Conservation (phyloP, 2,888 invertebrate species). For the Schrankia costaestrigalis region DNA sequence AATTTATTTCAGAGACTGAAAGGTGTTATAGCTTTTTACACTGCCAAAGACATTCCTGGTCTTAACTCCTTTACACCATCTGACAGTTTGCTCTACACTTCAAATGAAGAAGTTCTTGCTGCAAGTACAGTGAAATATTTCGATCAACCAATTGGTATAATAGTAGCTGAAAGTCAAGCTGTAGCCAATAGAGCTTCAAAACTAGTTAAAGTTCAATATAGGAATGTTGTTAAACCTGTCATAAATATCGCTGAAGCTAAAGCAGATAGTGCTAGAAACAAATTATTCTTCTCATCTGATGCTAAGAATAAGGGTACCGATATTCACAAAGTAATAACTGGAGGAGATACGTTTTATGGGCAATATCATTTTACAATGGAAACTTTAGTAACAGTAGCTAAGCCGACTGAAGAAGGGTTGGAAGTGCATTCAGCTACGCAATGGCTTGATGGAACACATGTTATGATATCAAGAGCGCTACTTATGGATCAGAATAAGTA, state of each 20-base stretch:
- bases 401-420: constrained; percentile 85
- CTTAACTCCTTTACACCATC: constrained; percentile 77
- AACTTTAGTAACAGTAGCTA: constrained; percentile 81
- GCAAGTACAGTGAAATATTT: constrained; percentile 39
- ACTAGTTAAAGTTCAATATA: constrained; percentile 77
- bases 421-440: constrained; percentile 83
- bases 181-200: constrained; percentile 78
- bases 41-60: constrained; percentile 84
- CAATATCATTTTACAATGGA: constrained; percentile 90
- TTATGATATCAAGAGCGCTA: constrained; percentile 73
- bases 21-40: constrained; percentile 83
- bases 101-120: constrained; percentile 53
- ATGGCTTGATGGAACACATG: constrained; percentile 80
- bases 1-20: constrained; percentile 69
- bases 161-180: constrained; percentile 78
- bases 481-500: constrained; percentile 82
- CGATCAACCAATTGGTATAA: constrained; percentile 32
- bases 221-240: constrained; percentile 37
- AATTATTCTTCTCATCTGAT: too few species aligned
- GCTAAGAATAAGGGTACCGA: constrained; percentile 54
- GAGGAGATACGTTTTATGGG: constrained; percentile 75
- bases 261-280: constrained; percentile 22
- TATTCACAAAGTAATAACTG: constrained; percentile 65
- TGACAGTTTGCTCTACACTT: constrained; percentile 16
- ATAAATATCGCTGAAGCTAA: constrained; percentile 23